Evolutionary conservation across 2,113 vertebrate species (phyloP), one percentile per base, ranked within the genome.

Genomic region (Scatophagus argus): DNA sequence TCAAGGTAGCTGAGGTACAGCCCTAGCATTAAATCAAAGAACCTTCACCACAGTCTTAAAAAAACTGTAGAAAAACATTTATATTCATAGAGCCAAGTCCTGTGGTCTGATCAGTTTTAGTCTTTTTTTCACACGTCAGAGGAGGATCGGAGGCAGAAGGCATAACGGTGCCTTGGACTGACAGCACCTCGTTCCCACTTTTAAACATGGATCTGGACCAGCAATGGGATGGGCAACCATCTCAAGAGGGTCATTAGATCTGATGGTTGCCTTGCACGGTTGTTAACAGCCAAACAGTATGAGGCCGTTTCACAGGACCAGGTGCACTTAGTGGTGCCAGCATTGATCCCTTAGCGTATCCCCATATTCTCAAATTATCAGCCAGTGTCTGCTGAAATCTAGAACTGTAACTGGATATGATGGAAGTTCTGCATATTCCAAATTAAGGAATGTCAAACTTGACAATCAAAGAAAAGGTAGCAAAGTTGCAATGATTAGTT

Each of bases 281-380:
- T 81, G 80, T 87, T 86, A 86, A 75, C 73, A 69, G 76, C 65
- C 70, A 85, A 87, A 87, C 81, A 86, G 79, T 68, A 77, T 16
- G 49, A 87, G 74, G 63, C 76, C 70, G 81, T 83, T 90, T 79
- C 64, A 79, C 61, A 83, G 61, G 73, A 72, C 70, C 65, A 62
- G 72, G 84, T 82, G 85, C 81, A 83, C 81, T 86, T 76, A 83
- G 79, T 71, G 74, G 34, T 82, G 70, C 81, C 70, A 71, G 49
- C 51, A 31, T 59, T 70, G 58, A 58, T 72, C 79, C 65, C 23
- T 47, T 34, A 38, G 77, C 49, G 52, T 68, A 77, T 79, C n/a
- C 43, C 17, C 23, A 36, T 77, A 52, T 79, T 75, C 68, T 72
- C 46, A 54, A 38, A 76, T 77, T 68, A 44, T 74, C 27, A 46